These are phyloP conservation scores for Uloborus diversus DNA, from an alignment of 1,140 invertebrate species.

Conservation along the genomic window DNA sequence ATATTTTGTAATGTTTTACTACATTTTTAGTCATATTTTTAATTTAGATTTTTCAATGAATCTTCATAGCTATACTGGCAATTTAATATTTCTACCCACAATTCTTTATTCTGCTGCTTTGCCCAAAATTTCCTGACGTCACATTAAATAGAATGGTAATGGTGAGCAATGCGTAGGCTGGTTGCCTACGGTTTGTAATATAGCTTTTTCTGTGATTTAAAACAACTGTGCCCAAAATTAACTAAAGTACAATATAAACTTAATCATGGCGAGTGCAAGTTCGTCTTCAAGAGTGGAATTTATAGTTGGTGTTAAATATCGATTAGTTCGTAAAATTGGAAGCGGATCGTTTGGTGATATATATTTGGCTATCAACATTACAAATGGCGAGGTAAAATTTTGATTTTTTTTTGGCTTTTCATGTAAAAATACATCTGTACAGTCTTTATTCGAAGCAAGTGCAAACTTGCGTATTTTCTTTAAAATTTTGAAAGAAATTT, in stretches of 20 bases:
- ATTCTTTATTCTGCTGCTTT: conserved; percentile 23
- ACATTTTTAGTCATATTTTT: too few relatives aligned
- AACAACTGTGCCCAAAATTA: not conserved
- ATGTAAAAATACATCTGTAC: too few relatives aligned
- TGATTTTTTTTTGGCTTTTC: too few relatives aligned
- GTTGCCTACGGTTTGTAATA: conserved; percentile 42
- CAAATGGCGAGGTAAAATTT: conserved; percentile 89
- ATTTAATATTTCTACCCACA: conserved; percentile 13
- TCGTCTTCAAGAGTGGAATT: conserved; percentile 72
- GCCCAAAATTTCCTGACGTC: conserved; percentile 47
- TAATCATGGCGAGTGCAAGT: conserved; percentile 57
- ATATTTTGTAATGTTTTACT: too few relatives aligned
- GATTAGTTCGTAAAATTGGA: conserved; percentile 95
- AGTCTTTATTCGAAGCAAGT: too few relatives aligned
- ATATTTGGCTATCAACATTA: conserved; percentile 94
- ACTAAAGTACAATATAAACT: conserved; percentile 1
- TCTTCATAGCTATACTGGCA: too few relatives aligned
- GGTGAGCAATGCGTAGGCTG: conserved; percentile 49
- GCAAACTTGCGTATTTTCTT: too few relatives aligned
- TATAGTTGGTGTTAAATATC: conserved; percentile 90
- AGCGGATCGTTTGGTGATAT: conserved; percentile 99
- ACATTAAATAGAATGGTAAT: conserved; percentile 45
- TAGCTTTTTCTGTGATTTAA: conserved; percentile 15
- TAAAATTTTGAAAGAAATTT: too few relatives aligned
- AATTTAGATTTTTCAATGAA: too few relatives aligned